phyloP scores from a whole-genome alignment of 2,113 vertebrate genomes.

The Oryzias curvinotus region DNA sequence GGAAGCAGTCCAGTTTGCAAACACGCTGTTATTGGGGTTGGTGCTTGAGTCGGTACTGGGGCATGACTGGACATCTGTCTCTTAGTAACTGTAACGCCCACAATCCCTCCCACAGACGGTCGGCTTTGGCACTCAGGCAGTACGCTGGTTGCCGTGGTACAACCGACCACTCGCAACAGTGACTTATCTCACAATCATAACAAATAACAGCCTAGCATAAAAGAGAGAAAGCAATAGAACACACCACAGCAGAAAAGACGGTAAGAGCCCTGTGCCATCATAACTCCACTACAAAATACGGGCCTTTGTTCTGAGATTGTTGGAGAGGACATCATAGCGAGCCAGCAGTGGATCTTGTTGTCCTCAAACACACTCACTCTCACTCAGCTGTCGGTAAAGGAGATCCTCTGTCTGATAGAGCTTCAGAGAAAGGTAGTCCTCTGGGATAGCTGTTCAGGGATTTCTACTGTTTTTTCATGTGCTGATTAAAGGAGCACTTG shows the following conservation, averaged over 20 bases:
- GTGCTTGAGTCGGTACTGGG: constrained; percentile 47
- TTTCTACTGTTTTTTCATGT: constrained; percentile 62
- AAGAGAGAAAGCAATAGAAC: constrained; percentile 51
- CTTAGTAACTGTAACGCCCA: constrained; percentile 53
- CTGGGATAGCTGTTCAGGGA: constrained; percentile 71
- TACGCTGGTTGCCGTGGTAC: constrained; percentile 53
- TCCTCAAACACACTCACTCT: constrained; percentile 62
- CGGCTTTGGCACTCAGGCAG: constrained; percentile 54
- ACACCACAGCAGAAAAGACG: constrained; percentile 37
- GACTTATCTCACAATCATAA: constrained; percentile 66
- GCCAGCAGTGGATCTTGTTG: constrained; percentile 61
- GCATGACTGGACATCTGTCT: constrained; percentile 71
- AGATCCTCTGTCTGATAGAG: constrained; percentile 76
- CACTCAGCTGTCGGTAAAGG: constrained; percentile 57
- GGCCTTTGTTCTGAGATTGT: constrained; percentile 64
- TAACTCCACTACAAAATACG: constrained; percentile 68
- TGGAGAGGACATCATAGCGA: constrained; percentile 63
- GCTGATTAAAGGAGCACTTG: constrained; percentile 79
- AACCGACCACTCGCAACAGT: constrained; percentile 58
- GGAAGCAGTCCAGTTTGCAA: constrained; percentile 58
- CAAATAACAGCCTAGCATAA: constrained; percentile 57
- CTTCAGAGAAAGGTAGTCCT: constrained; percentile 73
- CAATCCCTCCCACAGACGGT: constrained; percentile 66
- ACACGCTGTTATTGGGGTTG: constrained; percentile 45
- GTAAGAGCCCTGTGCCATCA: constrained; percentile 47